Base-by-base conservation (phyloP, 2,888 invertebrate species). In the Drosophila rubida region DNA sequence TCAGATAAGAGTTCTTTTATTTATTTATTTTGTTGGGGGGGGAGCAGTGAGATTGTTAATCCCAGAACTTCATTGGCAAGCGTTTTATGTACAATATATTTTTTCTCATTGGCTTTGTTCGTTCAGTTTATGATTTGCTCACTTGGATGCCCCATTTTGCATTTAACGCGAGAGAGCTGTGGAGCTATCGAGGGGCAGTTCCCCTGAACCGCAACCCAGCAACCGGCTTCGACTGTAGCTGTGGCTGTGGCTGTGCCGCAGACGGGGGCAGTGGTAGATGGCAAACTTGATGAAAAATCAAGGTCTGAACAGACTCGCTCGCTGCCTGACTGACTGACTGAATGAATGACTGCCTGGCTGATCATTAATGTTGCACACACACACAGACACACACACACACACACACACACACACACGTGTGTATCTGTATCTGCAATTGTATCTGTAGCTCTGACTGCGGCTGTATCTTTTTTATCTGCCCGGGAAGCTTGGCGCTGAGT, bases 341-440 rank as follows among this genome's bases (percentile, higher is more conserved):
- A 72, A 14, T 68, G 74, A 49, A n/a, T 53, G 27, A 45, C 32
- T 54, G 54, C 30, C 54, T 73, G 61, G 49, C 62, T 69, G 79
- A 85, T 82, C 80, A 75, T 80, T 82, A 72, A 78, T 67, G 72
- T 70, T 78, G 84, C 81, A 78, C 42, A 67, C 59, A 62, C 13
- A 49, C 49, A 48, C 16, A 67, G 23, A 32, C 66, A 64, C 37
- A 65, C 49, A 51, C 13, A 49, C 49, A 48, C 16, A 67, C 27
- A 32, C 66, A 64, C 37, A 65, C 49, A 51, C 8, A 48, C 23
- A 44, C 11, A 66, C 27, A n/a, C 14, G 68, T 61, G 9, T 57
- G 49, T 59, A 54, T 44, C 27, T 55, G 11, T 62, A 23, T 2
- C 13, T 55, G 6, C 8, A 48, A 4, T 9, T 50, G 14, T 41